phyloP scores from a whole-genome alignment of 2,113 vertebrate species.

The Aptenodytes forsteri region DNA sequence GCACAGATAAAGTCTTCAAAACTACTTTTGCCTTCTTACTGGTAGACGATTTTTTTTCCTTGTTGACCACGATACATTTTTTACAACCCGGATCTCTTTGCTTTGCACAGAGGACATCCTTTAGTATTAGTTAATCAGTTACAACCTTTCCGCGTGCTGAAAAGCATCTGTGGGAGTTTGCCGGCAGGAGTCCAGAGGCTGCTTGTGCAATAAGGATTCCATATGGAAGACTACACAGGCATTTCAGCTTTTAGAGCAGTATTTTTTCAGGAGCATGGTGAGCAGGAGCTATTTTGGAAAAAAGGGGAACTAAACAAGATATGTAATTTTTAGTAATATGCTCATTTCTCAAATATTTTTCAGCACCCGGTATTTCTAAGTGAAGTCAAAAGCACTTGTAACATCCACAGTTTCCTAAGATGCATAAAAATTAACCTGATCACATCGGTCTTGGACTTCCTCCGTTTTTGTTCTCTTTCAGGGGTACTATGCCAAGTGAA shows the following conservation, averaged over 20 bases:
- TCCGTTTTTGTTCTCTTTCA: slow-evolving; percentile 82
- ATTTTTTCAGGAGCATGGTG: background rate
- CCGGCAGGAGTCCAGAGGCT: background rate
- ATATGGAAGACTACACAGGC: background rate
- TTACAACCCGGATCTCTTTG: accelerated
- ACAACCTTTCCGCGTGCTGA: background rate
- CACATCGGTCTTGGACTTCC: slow-evolving; percentile 84
- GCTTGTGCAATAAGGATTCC: background rate
- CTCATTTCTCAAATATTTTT: background rate
- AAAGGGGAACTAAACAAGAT: background rate
- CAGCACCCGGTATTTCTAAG: background rate
- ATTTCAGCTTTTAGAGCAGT: background rate
- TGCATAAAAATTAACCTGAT: slow-evolving; percentile 82
- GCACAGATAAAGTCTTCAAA: background rate
- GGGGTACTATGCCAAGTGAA: slow-evolving; percentile 92
- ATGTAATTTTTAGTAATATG: background rate
- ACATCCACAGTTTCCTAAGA: background rate
- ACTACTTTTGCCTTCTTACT: background rate
- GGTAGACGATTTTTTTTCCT: background rate
- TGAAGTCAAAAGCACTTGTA: background rate
- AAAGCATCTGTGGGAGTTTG: background rate
- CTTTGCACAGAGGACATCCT: background rate
- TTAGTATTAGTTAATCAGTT: background rate
- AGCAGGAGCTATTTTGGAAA: background rate
- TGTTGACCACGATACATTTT: accelerated